Conservation (phyloP, 2,797 vertebrate species). For the Gadopsis bispinosus region DNA sequence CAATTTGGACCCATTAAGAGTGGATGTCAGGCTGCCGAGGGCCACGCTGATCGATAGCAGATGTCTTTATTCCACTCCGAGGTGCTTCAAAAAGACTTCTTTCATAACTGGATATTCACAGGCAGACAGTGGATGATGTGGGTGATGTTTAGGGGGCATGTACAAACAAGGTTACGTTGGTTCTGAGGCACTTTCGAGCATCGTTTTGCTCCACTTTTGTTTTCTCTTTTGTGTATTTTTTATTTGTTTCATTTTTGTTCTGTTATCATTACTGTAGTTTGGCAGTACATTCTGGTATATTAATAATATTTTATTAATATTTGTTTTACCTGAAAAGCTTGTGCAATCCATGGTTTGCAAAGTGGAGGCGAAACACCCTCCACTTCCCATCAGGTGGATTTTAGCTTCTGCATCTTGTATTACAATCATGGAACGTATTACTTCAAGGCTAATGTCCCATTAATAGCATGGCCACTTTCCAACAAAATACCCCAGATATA, state of each 20-base stretch:
- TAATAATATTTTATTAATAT: not conserved
- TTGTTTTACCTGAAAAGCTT: not conserved
- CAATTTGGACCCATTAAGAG: conserved; percentile 38
- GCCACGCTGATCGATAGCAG: conserved; percentile 49
- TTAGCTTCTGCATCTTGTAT: not conserved
- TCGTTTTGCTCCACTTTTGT: not conserved
- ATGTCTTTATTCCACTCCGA: conserved; percentile 53
- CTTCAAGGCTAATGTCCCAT: too few species aligned
- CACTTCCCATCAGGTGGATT: not conserved
- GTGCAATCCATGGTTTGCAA: not conserved
- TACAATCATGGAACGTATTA: too few species aligned
- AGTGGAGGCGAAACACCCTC: not conserved
- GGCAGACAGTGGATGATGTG: not conserved
- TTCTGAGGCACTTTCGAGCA: not conserved
- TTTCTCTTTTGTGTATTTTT: not conserved
- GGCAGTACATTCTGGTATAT: not conserved
- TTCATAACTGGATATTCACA: conserved; percentile 28
- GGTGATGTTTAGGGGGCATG: not conserved
- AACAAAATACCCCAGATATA: too few species aligned
- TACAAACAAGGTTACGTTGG: not conserved
- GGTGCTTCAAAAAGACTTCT: conserved; percentile 38
- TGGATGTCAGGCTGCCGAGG: conserved; percentile 36
- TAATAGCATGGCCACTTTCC: too few species aligned
- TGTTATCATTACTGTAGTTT: not conserved
- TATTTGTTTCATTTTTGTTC: not conserved